These are phyloP conservation scores for Conus betulinus DNA, from an alignment of 1,140 invertebrate species.

Conservation along the genomic window DNA sequence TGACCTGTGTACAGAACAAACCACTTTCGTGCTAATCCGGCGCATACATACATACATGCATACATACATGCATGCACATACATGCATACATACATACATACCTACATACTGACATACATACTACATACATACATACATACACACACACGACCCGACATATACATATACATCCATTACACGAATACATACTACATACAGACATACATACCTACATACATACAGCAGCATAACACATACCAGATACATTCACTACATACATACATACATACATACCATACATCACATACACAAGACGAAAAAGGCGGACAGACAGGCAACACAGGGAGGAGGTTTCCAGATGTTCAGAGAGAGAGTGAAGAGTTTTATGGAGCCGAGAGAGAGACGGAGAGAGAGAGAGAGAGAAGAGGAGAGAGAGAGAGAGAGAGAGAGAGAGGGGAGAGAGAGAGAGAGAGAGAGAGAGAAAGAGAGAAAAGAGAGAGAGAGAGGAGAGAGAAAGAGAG, in stretches of 20 bases:
- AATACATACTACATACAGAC: not conserved
- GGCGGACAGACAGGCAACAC: not conserved
- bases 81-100: not conserved
- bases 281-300: not conserved
- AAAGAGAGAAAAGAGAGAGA: constrained; percentile 13
- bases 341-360: too few species aligned
- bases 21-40: too few species aligned
- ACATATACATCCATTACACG: not conserved
- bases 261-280: not conserved
- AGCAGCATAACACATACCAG: not conserved
- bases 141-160: too few species aligned
- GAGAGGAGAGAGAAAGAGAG: not conserved
- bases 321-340: too few species aligned
- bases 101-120: not conserved
- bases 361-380: not conserved
- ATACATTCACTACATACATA: not conserved
- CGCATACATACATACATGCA: too few species aligned
- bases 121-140: too few species aligned
- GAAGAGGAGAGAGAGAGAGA: not conserved
- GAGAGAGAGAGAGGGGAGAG: not conserved
- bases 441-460: not conserved
- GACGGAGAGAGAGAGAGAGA: not conserved
- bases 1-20: too few species aligned
- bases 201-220: not conserved
- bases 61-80: not conserved